Percentiles rank a stretch among this genome's conserved stretches.
Conservation (phyloP, 2,797 vertebrate species). For the Epinephelus malabaricus region DNA sequence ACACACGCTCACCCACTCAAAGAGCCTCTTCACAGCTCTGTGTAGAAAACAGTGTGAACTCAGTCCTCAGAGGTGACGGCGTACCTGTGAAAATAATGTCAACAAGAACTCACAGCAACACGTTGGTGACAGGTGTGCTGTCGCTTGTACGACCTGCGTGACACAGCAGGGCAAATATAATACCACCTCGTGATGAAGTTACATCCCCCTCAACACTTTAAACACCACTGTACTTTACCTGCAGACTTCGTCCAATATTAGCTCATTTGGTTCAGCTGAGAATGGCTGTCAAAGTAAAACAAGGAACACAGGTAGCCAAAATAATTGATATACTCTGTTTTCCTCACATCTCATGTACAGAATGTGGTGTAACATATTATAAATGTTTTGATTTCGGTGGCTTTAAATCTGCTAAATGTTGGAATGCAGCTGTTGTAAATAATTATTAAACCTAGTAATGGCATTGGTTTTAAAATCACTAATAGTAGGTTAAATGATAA, state of each 20-base stretch:
- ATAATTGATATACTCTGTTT: not conserved
- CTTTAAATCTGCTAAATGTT: not conserved
- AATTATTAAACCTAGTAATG: too few species aligned
- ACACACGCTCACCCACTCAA: slow-evolving; percentile 10
- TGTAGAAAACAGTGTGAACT: slow-evolving; percentile 8
- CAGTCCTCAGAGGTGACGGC: not conserved
- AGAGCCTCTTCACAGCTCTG: slow-evolving; percentile 13
- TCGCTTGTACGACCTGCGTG: rapidly evolving
- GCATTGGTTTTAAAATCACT: not conserved
- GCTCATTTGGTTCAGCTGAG: not conserved
- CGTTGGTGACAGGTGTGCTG: slow-evolving; percentile 4
- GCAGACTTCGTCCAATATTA: not conserved
- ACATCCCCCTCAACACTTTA: not conserved
- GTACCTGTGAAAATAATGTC: slow-evolving; percentile 20
- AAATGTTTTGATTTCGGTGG: not conserved
- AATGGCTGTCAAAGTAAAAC: not conserved
- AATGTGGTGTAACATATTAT: not conserved
- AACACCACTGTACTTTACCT: not conserved
- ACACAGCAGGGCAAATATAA: not conserved
- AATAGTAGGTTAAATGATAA: not conserved
- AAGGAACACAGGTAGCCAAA: not conserved
- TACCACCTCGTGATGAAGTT: not conserved
- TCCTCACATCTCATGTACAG: too few species aligned
- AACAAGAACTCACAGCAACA: not conserved
- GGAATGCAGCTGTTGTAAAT: not conserved